phyloP scores from a whole-genome alignment of 2,797 vertebrate genomes.

The Crenichthys baileyi region DNA sequence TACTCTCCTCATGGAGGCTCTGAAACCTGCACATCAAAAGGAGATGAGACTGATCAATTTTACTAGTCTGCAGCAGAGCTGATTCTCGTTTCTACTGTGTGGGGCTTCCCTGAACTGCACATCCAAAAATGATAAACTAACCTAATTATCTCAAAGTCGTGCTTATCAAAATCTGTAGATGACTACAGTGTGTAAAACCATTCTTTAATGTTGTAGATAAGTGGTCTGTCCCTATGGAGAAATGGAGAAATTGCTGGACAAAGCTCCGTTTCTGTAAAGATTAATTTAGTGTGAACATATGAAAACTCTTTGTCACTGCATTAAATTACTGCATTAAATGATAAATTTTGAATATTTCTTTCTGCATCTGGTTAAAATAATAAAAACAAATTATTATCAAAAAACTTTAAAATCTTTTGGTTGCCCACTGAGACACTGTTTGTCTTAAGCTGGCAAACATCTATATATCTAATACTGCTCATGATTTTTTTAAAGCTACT shows the following conservation, averaged over 20 bases:
- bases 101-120: not conserved
- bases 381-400: not conserved
- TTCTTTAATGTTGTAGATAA: not conserved
- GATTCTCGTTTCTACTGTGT: not conserved
- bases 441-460: not conserved
- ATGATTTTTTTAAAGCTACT: too few species aligned
- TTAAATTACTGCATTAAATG: not conserved
- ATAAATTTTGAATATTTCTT: not conserved
- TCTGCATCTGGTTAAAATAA: not conserved
- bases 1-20: not conserved
- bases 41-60: not conserved
- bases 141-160: not conserved
- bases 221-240: not conserved
- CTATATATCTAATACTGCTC: too few species aligned
- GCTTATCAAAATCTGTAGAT: not conserved
- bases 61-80: not conserved
- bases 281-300: not conserved
- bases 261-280: too few species aligned
- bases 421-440: not conserved
- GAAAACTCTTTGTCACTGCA: not conserved
- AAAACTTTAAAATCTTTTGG: not conserved
- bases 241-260: not conserved
- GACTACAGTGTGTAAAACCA: not conserved
- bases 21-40: not conserved
- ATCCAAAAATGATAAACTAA: not conserved